Conservation (phyloP, 2,113 vertebrate genomes). For the Orcinus orca region DNA sequence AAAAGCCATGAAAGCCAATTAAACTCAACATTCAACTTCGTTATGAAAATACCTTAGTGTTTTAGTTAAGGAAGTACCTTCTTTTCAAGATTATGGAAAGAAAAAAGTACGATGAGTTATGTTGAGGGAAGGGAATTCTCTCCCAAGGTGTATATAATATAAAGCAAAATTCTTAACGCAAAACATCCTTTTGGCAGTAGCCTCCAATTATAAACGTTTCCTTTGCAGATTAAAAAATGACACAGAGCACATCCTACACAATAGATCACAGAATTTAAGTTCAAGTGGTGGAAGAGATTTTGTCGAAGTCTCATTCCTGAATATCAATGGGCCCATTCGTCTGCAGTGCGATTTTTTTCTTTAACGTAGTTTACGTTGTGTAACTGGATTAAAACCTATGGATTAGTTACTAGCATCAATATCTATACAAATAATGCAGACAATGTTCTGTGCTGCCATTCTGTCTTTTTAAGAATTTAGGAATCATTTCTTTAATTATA, state of each 20-base stretch:
- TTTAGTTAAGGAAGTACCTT: neutral
- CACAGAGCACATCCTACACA: neutral
- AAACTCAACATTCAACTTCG: constrained; percentile 10
- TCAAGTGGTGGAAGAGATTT: neutral
- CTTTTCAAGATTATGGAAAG: neutral
- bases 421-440: neutral
- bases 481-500: neutral
- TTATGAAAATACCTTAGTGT: neutral
- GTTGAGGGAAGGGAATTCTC: neutral
- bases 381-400: constrained; percentile 9
- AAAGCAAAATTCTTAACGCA: neutral
- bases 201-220: neutral
- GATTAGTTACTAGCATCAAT: neutral
- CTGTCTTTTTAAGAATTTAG: constrained; percentile 15
- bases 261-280: neutral
- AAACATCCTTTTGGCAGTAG: neutral
- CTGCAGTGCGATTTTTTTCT: neutral
- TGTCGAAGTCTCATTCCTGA: neutral
- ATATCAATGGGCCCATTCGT: neutral
- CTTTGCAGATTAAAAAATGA: neutral
- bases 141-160: neutral
- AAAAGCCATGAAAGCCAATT: constrained; percentile 15
- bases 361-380: neutral
- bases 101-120: neutral
- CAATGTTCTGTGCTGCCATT: neutral